Conservation (phyloP, 2,888 invertebrate species). For the Drosophila lutescens region DNA sequence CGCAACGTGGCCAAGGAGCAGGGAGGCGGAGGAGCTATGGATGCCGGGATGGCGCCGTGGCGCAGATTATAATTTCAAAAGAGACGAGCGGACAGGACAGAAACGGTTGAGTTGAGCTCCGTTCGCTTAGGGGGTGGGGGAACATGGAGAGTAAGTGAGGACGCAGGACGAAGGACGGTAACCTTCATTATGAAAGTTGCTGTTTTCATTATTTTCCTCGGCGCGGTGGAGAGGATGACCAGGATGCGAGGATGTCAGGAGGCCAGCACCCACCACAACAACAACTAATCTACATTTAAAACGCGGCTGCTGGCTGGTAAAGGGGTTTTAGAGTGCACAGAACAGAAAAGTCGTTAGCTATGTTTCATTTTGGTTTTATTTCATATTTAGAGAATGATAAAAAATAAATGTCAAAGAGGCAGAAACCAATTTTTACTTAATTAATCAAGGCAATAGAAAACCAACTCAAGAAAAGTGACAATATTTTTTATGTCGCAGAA, state of each 20-base stretch:
- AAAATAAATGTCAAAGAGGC: too few species aligned
- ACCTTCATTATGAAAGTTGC: conserved; percentile 81
- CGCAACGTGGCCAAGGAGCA: conserved; percentile 39
- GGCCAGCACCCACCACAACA: conserved; percentile 48
- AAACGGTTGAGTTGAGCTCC: conserved; percentile 44
- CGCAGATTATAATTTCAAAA: conserved; percentile 82
- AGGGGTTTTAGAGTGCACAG: conserved; percentile 2
- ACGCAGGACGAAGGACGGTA: conserved; percentile 37
- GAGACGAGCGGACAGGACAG: conserved; percentile 54
- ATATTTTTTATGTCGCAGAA: too few species aligned
- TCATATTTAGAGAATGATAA: neutral
- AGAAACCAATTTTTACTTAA: too few species aligned
- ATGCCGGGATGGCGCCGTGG: conserved; percentile 53
- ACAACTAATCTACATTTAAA: conserved; percentile 78
- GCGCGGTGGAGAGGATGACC: conserved; percentile 32
- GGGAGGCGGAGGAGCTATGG: conserved; percentile 18
- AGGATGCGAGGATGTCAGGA: conserved; percentile 39
- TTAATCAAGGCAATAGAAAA: too few species aligned
- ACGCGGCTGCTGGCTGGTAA: conserved; percentile 22
- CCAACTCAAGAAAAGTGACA: too few species aligned
- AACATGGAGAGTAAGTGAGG: neutral
- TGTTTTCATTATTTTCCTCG: conserved; percentile 81
- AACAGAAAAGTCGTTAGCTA: neutral
- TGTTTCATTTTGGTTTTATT: too few species aligned
- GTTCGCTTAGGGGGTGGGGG: conserved; percentile 3